Percentiles rank a stretch among this genome's conserved stretches.
Conservation (phyloP, 2,797 vertebrate genomes). For the Tadarida brasiliensis region DNA sequence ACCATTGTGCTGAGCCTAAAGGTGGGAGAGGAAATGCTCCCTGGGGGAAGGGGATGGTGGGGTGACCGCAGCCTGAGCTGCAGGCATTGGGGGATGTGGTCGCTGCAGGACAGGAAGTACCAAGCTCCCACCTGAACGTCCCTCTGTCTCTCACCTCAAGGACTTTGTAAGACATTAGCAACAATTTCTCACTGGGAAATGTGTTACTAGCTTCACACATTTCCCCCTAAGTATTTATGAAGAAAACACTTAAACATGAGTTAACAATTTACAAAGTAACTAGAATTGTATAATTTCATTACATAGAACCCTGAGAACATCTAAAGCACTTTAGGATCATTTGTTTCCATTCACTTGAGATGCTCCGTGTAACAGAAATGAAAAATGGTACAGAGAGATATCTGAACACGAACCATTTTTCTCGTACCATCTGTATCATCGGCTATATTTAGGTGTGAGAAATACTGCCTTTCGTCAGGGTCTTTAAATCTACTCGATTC, state of each 20-base stretch:
- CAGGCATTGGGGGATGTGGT: fast-evolving
- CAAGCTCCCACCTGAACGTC: neutral
- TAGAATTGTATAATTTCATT: neutral
- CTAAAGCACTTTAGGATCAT: neutral
- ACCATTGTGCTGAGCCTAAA: neutral
- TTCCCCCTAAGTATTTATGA: neutral
- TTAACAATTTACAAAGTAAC: neutral
- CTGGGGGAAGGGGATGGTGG: neutral
- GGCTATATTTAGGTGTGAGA: neutral
- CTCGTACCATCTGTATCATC: neutral
- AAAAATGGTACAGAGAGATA: neutral
- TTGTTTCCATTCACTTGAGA: neutral
- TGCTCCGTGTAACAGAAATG: neutral
- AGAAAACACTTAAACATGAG: neutral
- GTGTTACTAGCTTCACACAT: neutral
- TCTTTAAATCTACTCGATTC: neutral
- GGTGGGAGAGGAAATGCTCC: neutral
- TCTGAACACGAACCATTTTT: neutral
- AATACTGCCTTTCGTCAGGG: neutral
- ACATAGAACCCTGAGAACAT: neutral
- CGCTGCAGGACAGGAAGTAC: neutral
- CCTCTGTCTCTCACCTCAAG: neutral
- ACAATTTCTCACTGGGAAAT: neutral
- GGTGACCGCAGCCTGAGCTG: neutral
- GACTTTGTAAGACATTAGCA: neutral